Evolutionary conservation across 2,888 invertebrate species (phyloP), one percentile per base, ranked within the genome.

Genomic region (Nineta flava): DNA sequence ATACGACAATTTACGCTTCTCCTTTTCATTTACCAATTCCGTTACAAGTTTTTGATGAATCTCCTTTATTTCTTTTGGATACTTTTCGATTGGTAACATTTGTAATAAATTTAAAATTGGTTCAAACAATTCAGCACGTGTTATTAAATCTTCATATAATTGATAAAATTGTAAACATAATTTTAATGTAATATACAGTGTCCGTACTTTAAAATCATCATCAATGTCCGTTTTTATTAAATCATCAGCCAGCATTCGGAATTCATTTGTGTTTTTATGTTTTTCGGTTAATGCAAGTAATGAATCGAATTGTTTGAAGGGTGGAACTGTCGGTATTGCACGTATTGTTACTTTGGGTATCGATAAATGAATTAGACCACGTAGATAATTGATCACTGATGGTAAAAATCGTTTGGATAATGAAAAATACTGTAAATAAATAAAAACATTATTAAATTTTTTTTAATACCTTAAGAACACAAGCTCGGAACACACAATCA

Each of bases 351-450:
- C 67, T 52, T 81, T 82, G 12, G 81, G 77, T 5, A 81, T 72
- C 13, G 81, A 75, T 64, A 88, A 63, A 62, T 81, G 82, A 48
- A 94, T 62, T 48, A 90, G 66, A 0, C 91, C 88, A 53, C 77
- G 69, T 7, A 94, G 68, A 60, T 83, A 93, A 62, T 84, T 88
- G 1, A 93, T 69, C 0, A 77, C 83, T 13, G 87, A 79, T 0
- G 95, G 92, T 16, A 86, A 70, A 57, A 83, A 83, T 57, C 92
- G 71, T 66, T 87, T 88, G 0, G 91, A 91, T 34, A 86, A 63
- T 0, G 69, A 62, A 1, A 85, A 82, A 62, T 83, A 91, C 79
- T 83, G 66, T 52, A 75, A 71, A 52, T 52, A 17, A 43, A 50
- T 41, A 32, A 43, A 50, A n/a, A 26, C 3, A n/a, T n/a, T n/a